Evolutionary conservation across 30 jellyfish, hydroid and myxozoan genomes (phyloP).

Genomic region (Chrysaora quinquecirrha): DNA sequence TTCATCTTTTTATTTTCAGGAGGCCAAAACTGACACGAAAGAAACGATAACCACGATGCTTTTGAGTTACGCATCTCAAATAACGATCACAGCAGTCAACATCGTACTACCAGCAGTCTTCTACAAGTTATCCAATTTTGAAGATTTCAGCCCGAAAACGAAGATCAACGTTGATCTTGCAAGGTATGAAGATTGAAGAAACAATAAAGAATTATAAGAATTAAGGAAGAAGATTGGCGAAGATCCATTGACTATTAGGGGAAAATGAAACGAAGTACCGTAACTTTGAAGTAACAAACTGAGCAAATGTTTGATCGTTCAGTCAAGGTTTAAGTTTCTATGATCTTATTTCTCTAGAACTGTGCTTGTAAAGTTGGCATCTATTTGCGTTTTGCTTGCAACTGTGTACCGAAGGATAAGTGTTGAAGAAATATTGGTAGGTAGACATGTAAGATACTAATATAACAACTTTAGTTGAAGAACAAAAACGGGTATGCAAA

Average conservation of each 20-base stretch:
- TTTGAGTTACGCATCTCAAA: conserved; percentile 55
- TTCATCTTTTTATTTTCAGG: conserved; percentile 31
- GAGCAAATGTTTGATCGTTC: too few species aligned
- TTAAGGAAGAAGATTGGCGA: too few species aligned
- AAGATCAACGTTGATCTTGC: conserved; percentile 54
- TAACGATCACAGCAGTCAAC: conserved; percentile 62
- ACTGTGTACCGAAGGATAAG: conserved; percentile 41
- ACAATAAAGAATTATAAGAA: too few species aligned
- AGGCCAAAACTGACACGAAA: conserved; percentile 14
- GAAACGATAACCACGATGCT: conserved; percentile 42
- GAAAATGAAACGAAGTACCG: too few species aligned
- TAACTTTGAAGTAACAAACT: too few species aligned
- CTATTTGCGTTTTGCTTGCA: conserved; percentile 54
- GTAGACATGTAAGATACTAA: too few species aligned
- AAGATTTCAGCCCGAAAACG: conserved; percentile 48
- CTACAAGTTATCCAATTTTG: conserved; percentile 58
- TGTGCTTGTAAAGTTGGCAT: conserved; percentile 63
- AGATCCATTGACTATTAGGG: too few species aligned
- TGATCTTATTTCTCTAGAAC: too few species aligned
- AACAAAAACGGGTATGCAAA: too few species aligned
- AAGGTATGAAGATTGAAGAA: conserved; percentile 21
- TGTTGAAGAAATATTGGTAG: conserved; percentile 13
- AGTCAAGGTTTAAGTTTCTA: too few species aligned
- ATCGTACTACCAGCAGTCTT: conserved; percentile 52
- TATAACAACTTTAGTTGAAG: too few species aligned